Evolutionary conservation across 2,113 vertebrate genomes (phyloP).

Genomic region (Vicugna pacos): DNA sequence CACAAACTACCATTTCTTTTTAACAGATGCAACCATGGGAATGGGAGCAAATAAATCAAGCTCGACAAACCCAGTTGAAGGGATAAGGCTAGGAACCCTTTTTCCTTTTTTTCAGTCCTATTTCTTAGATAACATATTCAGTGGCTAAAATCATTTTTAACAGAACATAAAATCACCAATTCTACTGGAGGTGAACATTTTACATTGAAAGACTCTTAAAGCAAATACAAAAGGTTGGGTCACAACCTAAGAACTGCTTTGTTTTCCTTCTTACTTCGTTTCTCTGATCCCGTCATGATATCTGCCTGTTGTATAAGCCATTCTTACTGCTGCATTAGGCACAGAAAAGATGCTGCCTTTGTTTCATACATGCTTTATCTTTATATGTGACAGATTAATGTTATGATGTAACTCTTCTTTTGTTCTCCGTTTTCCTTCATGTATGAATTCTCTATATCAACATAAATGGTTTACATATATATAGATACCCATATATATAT

Average conservation of each 20-base stretch:
- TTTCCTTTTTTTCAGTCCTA: background rate
- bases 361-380: background rate
- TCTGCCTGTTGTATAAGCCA: background rate
- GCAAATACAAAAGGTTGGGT: background rate
- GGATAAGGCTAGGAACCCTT: too few relatives aligned
- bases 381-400: background rate
- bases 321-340: background rate
- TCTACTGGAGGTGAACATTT: background rate
- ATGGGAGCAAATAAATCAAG: background rate
- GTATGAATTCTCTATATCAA: background rate
- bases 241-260: background rate
- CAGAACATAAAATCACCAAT: background rate
- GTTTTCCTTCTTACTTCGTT: background rate
- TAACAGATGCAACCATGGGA: background rate
- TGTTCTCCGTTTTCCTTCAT: background rate
- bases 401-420: background rate
- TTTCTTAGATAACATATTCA: background rate
- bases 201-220: background rate
- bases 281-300: background rate
- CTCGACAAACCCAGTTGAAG: fast-evolving
- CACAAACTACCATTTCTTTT: background rate
- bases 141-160: background rate
- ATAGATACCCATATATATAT: background rate
- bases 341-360: background rate
- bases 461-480: background rate